A percentile compares a stretch with the other conserved stretches of the same genome.
Evolutionary conservation across 1,140 invertebrate genomes (phyloP).

Genomic region (Arion vulgaris): DNA sequence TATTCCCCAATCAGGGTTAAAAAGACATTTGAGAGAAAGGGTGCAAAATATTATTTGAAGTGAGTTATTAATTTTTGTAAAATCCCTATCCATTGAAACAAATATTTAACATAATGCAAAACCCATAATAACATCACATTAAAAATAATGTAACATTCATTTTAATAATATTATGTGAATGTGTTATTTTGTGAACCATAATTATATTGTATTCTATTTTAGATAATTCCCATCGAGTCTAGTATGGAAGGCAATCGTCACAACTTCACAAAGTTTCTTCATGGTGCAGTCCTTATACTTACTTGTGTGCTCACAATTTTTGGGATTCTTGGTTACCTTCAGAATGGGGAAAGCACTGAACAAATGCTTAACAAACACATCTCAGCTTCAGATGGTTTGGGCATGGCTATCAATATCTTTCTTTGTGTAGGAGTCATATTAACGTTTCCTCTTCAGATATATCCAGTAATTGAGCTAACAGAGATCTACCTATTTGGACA

Average conservation of each 20-base stretch:
- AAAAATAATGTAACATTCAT: too few species aligned
- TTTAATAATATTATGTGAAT: too few species aligned
- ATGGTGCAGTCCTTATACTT: constrained; percentile 58
- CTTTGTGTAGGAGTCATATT: constrained; percentile 65
- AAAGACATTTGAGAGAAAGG: too few species aligned
- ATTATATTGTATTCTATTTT: constrained; percentile 8
- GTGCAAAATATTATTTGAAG: too few species aligned
- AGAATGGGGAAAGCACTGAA: constrained; percentile 58
- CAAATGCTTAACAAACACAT: constrained; percentile 69
- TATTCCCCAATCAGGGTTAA: too few species aligned
- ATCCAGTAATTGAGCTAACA: constrained; percentile 66
- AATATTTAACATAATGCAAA: too few species aligned
- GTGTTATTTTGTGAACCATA: too few species aligned
- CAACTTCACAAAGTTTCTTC: constrained; percentile 63
- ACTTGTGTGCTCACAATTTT: constrained; percentile 54
- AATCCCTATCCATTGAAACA: too few species aligned
- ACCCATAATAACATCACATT: too few species aligned
- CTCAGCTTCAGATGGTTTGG: constrained; percentile 43
- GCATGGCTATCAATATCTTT: constrained; percentile 60
- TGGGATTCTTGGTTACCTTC: constrained; percentile 68
- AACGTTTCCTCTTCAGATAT: constrained; percentile 69
- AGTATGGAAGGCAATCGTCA: constrained; percentile 70
- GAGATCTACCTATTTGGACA: constrained; percentile 62
- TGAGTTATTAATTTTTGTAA: too few species aligned
- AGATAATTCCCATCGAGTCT: constrained; percentile 70